Percentiles rank a stretch among this genome's conserved stretches.
Evolutionary conservation across 2,888 invertebrate genomes (phyloP).

Genomic region (Sipunculus nudus): DNA sequence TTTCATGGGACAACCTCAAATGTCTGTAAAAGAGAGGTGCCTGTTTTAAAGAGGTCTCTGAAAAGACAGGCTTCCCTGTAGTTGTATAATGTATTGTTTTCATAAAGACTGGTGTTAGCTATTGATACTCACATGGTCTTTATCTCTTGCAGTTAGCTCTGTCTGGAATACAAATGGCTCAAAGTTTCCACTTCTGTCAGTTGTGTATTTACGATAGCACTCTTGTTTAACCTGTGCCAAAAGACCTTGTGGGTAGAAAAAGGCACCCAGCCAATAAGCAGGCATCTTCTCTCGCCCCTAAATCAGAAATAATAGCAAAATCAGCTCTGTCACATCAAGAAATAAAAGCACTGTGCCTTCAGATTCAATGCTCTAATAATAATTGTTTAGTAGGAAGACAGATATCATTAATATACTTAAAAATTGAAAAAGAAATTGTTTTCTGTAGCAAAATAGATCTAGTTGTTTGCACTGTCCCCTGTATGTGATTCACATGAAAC

Average conservation of each 20-base stretch:
- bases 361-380: too few species aligned
- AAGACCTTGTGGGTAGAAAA: conserved; percentile 63
- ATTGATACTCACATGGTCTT: conserved; percentile 62
- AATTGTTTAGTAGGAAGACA: too few species aligned
- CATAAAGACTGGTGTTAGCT: too few species aligned
- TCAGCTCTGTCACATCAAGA: not conserved
- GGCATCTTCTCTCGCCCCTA: conserved; percentile 66
- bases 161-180: conserved; percentile 64
- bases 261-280: conserved; percentile 65
- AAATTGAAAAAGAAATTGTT: not conserved
- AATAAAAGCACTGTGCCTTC: too few species aligned
- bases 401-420: not conserved
- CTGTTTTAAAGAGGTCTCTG: too few species aligned
- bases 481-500: too few species aligned
- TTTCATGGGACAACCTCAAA: too few species aligned
- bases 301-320: conserved; percentile 10
- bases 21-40: too few species aligned
- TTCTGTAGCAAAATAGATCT: too few species aligned
- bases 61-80: too few species aligned
- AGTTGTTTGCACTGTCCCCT: too few species aligned
- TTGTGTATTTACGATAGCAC: conserved; percentile 45
- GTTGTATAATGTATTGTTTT: too few species aligned
- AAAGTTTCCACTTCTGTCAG: conserved; percentile 59
- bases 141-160: conserved; percentile 65
- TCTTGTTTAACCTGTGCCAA: conserved; percentile 64